These are phyloP conservation scores for Ciconia stormi DNA, from an alignment of 2,113 vertebrate species.

Conservation along the genomic window DNA sequence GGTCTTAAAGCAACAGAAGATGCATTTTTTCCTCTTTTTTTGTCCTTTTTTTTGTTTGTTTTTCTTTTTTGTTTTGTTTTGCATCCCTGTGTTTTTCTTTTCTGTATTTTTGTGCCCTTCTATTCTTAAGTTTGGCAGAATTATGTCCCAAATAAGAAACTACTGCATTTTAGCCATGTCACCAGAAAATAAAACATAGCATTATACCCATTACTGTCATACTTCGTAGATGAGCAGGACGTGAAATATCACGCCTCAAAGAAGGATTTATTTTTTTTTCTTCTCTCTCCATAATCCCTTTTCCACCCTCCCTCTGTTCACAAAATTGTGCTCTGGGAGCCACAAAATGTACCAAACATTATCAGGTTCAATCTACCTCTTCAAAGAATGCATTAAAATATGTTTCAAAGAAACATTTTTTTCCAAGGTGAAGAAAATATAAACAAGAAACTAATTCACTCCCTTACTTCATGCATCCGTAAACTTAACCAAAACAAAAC, in stretches of 20 bases:
- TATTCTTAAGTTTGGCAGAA: slow-evolving; percentile 77
- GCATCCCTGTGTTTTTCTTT: slow-evolving; percentile 71
- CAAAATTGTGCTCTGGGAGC: slow-evolving; percentile 74
- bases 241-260: slow-evolving; percentile 22
- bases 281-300: slow-evolving; percentile 60
- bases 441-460: slow-evolving; percentile 78
- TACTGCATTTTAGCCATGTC: slow-evolving; percentile 78
- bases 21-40: slow-evolving; percentile 11
- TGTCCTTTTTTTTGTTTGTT: neutral
- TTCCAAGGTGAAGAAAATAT: slow-evolving; percentile 71
- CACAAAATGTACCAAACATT: slow-evolving; percentile 77
- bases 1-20: slow-evolving; percentile 78
- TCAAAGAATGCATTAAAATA: slow-evolving; percentile 75
- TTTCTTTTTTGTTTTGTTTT: neutral
- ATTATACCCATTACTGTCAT: slow-evolving; percentile 75
- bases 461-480: slow-evolving; percentile 81
- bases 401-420: slow-evolving; percentile 64
- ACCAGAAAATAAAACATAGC: slow-evolving; percentile 74
- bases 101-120: slow-evolving; percentile 71
- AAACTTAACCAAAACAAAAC: slow-evolving; percentile 79
- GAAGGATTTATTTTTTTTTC: neutral
- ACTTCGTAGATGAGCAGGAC: slow-evolving; percentile 59
- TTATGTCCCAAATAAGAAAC: slow-evolving; percentile 75
- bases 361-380: slow-evolving; percentile 63
- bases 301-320: slow-evolving; percentile 61